Evolutionary conservation across 2,797 vertebrate genomes (phyloP).

Genomic region (Gymnothorax reevesii): DNA sequence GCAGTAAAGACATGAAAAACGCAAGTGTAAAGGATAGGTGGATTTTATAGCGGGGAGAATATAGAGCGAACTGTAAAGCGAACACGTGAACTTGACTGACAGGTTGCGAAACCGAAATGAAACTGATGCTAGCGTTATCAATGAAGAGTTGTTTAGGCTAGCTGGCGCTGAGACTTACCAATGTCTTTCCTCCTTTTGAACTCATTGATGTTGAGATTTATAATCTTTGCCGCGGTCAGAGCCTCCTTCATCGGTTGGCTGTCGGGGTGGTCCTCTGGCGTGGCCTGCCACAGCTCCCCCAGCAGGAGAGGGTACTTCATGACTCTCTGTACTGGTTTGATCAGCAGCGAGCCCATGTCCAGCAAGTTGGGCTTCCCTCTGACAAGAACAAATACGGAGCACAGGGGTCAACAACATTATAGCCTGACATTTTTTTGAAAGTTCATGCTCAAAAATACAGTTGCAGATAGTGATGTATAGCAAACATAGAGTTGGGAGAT

Average conservation of each 20-base stretch:
- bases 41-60: neutral
- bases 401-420: neutral
- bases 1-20: neutral
- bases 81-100: neutral
- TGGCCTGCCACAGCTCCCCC: conserved; percentile 85
- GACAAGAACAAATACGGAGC: conserved; percentile 11
- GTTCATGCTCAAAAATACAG: neutral
- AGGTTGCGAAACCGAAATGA: neutral
- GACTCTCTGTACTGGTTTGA: conserved; percentile 93
- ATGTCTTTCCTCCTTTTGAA: conserved; percentile 94
- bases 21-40: neutral
- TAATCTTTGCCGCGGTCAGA: conserved; percentile 78
- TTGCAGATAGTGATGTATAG: neutral
- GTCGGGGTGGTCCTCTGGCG: conserved; percentile 88
- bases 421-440: neutral
- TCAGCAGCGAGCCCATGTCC: conserved; percentile 93
- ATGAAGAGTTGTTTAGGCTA: neutral
- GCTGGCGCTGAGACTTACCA: conserved; percentile 68
- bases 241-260: conserved; percentile 77
- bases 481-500: neutral
- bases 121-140: neutral
- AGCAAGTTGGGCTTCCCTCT: conserved; percentile 89
- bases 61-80: neutral
- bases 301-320: conserved; percentile 96
- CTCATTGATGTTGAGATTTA: conserved; percentile 94